Base-by-base conservation (phyloP, 1,140 invertebrate genomes). In the Lasioglossum baleicum region DNA sequence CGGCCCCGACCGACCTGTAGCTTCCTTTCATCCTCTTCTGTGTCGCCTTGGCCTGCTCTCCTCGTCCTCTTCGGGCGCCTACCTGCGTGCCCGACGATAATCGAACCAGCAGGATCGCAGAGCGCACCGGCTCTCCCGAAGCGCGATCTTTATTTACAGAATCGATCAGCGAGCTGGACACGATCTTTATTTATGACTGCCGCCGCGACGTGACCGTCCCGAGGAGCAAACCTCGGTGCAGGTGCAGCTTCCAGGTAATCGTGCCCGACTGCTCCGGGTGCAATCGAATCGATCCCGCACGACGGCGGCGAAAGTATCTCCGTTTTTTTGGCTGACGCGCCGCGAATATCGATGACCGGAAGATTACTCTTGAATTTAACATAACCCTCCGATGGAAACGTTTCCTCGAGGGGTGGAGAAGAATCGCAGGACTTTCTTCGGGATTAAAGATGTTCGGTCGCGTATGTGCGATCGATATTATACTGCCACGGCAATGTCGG, bases 71-170 rank as follows among this genome's bases (percentile, higher is more conserved):
- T 20, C 35, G 6, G 20, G 63, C 51, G 69, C 66, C 74, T 81
- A 75, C 71, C 75, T 79, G 84, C 84, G 71, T 63, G 75, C 75
- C 51, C 83, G 68, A 40, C 75, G 83, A 85, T 86, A 80, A 86
- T 86, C 83, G 72, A 80, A 58, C n/a, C 69, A 76, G 80, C 84
- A 35, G 79, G 82, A 72, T 51, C 58, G 61, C 44, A 26, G 58
- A 40, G 42, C 26, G 40, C 67, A 26, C 42, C n/a, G 11, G 48
- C 26, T 53, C 42, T 15, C 60, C 17, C 44, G 63, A 61, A 20
- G 63, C 60, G 51, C 53, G 76, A 85, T 85, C 83, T 83, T 86
- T 86, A 85, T 86, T 85, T 83, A 75, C 80, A 80, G 72, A 77
- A 85, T 86, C 83, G 84, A 86, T 86, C 84, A 76, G 17, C 72